Conservation (phyloP, 2,888 invertebrate genomes). For the Coleophora deauratella region DNA sequence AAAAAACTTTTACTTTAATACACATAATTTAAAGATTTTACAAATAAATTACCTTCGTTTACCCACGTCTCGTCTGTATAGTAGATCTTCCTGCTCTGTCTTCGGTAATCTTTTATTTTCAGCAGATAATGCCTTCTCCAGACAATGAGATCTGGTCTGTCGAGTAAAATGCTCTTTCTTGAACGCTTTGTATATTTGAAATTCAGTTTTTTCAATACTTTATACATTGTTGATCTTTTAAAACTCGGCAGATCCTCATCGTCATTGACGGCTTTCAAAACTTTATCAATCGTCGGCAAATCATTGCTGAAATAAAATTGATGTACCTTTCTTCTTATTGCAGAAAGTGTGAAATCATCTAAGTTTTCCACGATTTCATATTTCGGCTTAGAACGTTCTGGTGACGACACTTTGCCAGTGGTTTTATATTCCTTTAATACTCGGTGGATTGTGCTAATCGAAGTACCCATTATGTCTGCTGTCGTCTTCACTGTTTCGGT, state of each 20-base stretch:
- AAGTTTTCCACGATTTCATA: neutral
- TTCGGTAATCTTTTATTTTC: slow-evolving; percentile 11
- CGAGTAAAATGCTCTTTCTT: slow-evolving; percentile 1
- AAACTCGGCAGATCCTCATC: neutral
- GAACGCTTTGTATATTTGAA: neutral
- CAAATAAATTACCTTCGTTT: slow-evolving; percentile 8
- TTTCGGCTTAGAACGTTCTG: too few species aligned
- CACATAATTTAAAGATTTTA: neutral
- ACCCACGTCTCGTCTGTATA: slow-evolving; percentile 14
- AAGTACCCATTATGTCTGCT: too few species aligned
- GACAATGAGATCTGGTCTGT: slow-evolving; percentile 11
- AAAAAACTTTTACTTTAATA: too few species aligned
- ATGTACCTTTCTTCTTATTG: slow-evolving; percentile 1
- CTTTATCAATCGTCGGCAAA: neutral
- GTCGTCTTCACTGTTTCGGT: too few species aligned
- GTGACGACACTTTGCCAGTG: too few species aligned
- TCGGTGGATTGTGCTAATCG: too few species aligned
- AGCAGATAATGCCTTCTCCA: slow-evolving; percentile 11
- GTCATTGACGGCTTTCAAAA: neutral
- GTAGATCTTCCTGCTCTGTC: slow-evolving; percentile 10
- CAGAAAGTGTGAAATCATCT: neutral
- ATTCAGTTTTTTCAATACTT: slow-evolving; percentile 1
- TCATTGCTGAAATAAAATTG: neutral
- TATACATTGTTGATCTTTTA: neutral
- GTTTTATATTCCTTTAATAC: too few species aligned